These are phyloP conservation scores for Polypterus senegalus DNA, from an alignment of 2,113 vertebrate species.

Conservation along the genomic window DNA sequence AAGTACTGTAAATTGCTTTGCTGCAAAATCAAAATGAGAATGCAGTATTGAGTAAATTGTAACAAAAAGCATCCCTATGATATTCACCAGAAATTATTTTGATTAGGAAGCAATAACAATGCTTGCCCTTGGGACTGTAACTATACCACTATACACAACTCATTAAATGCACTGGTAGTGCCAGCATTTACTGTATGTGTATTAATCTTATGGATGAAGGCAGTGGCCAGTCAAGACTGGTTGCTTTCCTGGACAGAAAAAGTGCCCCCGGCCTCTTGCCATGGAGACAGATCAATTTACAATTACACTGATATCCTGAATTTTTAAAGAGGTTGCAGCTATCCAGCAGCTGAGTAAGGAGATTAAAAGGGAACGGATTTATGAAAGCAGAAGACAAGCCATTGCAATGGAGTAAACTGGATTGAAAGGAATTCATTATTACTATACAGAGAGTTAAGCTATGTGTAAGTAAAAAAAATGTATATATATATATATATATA, in stretches of 20 bases:
- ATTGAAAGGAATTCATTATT: slow-evolving; percentile 23
- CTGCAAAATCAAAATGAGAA: too few relatives aligned
- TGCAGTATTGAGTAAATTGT: too few relatives aligned
- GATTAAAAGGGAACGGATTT: slow-evolving; percentile 66
- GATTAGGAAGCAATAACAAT: too few relatives aligned
- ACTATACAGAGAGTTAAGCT: too few relatives aligned
- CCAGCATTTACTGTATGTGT: background rate
- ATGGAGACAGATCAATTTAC: slow-evolving; percentile 39
- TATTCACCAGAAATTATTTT: too few relatives aligned
- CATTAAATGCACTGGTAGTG: too few relatives aligned
- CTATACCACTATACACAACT: too few relatives aligned
- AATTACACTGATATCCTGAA: slow-evolving; percentile 44
- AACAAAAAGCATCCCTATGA: too few relatives aligned
- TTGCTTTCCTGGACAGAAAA: slow-evolving; percentile 20
- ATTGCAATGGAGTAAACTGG: slow-evolving; percentile 29
- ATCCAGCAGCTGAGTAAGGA: slow-evolving; percentile 48
- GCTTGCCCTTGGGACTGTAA: too few relatives aligned
- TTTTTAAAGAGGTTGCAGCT: slow-evolving; percentile 64
- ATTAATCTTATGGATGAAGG: slow-evolving; percentile 22
- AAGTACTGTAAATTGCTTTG: too few relatives aligned
- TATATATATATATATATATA: too few relatives aligned
- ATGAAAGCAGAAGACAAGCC: slow-evolving; percentile 43
- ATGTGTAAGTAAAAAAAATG: too few relatives aligned
- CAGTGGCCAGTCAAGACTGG: slow-evolving; percentile 17
- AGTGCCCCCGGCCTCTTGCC: slow-evolving; percentile 19